Evolutionary conservation across 1,140 invertebrate species (phyloP), one percentile per base, ranked within the genome.

Genomic region (Pantala flavescens): DNA sequence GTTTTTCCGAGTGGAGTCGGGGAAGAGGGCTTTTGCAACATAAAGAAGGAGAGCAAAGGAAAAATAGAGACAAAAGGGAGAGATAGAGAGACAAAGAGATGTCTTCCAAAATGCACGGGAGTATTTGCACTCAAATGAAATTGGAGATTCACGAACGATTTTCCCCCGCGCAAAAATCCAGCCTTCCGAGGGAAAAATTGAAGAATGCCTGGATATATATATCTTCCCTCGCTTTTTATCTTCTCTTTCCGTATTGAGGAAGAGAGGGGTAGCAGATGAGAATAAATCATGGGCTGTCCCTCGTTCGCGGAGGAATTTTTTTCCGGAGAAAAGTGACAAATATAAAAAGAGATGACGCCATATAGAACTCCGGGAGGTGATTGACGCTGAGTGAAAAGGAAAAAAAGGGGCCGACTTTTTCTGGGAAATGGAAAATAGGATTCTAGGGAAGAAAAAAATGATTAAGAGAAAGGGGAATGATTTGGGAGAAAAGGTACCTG

Each of bases 221-320:
- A 36, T 36, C 28, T 36, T 36, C 28, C 28, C 28, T 9, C 9
- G 28, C 28, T 36, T 36, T 36, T 36, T 36, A 36, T 36, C 28
- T 36, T 9, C 28, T 36, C 28, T 36, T 36, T 36, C 28, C 28
- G 28, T 36, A 36, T 36, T 36, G 28, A 36, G 28, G 28, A 36
- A 63, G 49, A 63, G 49, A 21, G 3, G 49, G 49, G 49, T 19
- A 63, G 49, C 3, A 21, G 49, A 21, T 21, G 49, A 63, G 49
- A 21, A 63, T 63, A 63, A 63, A 63, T 63, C 49, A 63, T 63
- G 49, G n/a, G 49, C 49, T 63, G 49, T 63, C 49, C 49, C 16
- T 3, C 3, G 14, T 63, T 63, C 49, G 3, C 5, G 49, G 12
- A 12, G 28, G 12, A 63, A 7, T 63, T 63, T 63, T 63, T 63